Percentiles rank a stretch among this genome's conserved stretches.
phyloP scores from a whole-genome alignment of 2,113 vertebrate genomes.

The Buteo buteo region DNA sequence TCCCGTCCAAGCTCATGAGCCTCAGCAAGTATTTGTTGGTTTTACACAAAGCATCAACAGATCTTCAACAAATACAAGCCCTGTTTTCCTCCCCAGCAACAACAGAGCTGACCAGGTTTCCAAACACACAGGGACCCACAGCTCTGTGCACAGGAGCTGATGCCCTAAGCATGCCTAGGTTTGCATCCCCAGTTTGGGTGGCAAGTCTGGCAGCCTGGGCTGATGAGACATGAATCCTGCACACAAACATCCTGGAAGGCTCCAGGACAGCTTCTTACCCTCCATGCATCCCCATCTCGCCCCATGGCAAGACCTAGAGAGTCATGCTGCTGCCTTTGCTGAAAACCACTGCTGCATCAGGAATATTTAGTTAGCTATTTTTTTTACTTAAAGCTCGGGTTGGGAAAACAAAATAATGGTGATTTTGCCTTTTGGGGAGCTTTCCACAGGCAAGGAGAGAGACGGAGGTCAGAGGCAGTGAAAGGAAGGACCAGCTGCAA shows the following conservation, averaged over 20 bases:
- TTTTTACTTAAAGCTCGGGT: background rate
- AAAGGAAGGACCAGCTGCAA: background rate
- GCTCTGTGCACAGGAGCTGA: background rate
- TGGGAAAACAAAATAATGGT: background rate
- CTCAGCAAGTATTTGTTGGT: background rate
- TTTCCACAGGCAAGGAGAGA: background rate
- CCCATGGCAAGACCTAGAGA: background rate
- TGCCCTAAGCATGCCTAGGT: background rate
- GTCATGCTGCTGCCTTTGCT: background rate
- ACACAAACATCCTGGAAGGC: background rate
- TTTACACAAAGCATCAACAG: background rate
- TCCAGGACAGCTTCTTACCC: background rate
- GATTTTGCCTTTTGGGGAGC: background rate
- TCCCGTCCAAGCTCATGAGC: background rate
- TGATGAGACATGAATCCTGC: background rate
- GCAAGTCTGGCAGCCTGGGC: background rate
- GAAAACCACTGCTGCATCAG: background rate
- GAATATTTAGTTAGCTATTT: background rate
- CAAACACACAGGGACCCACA: background rate
- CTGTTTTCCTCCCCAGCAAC: background rate
- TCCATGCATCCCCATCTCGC: background rate
- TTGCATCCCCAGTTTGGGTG: background rate
- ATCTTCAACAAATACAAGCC: background rate
- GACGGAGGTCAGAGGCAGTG: background rate
- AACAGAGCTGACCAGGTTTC: background rate